These are phyloP conservation scores for Leptinotarsa defecta DNA, from an alignment of 1,140 invertebrate species.

Conservation along the genomic window DNA sequence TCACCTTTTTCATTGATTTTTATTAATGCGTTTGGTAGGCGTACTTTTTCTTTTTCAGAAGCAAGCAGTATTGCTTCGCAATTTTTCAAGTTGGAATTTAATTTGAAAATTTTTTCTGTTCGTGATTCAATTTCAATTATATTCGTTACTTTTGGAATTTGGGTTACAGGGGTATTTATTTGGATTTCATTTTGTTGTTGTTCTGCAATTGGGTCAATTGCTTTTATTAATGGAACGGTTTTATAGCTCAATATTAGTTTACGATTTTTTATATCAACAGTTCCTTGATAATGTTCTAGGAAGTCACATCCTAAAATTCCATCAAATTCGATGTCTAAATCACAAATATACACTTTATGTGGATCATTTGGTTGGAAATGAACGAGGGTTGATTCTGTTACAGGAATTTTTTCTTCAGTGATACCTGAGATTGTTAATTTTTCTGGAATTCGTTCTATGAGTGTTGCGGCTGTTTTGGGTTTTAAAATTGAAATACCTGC, in stretches of 20 bases:
- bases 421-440: slow-evolving; percentile 23
- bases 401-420: slow-evolving; percentile 20
- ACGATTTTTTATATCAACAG: slow-evolving; percentile 19
- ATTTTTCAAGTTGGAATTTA: slow-evolving; percentile 18
- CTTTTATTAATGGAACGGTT: slow-evolving; percentile 19
- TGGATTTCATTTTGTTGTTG: too few species aligned
- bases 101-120: slow-evolving; percentile 27
- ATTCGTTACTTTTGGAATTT: neutral
- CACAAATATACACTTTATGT: slow-evolving; percentile 25
- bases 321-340: slow-evolving; percentile 32
- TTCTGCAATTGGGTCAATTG: neutral
- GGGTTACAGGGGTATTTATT: neutral
- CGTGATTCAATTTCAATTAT: slow-evolving; percentile 25
- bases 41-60: slow-evolving; percentile 27
- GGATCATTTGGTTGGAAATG: slow-evolving; percentile 11
- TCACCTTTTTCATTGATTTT: neutral
- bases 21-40: slow-evolving; percentile 7
- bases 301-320: slow-evolving; percentile 27
- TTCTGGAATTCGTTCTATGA: neutral
- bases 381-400: neutral
- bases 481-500: slow-evolving; percentile 34
- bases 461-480: slow-evolving; percentile 13
- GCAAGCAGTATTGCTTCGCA: slow-evolving; percentile 13
- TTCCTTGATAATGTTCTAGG: slow-evolving; percentile 26
- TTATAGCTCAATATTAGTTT: slow-evolving; percentile 26